Conservation (phyloP, 2,113 vertebrate species). For the Carassius auratus region DNA sequence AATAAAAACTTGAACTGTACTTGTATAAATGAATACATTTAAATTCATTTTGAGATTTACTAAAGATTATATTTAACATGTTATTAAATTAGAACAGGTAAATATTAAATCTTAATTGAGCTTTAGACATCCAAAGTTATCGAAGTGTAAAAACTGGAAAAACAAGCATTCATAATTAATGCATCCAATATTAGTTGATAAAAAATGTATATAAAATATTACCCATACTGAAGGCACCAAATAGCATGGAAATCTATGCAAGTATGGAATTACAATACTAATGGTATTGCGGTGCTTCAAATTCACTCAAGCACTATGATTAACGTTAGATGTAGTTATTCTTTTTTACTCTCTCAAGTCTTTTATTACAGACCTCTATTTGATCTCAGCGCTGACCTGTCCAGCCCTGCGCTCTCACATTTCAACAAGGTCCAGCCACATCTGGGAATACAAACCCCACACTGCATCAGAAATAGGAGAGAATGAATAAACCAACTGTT, state of each 20-base stretch:
- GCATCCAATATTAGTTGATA: too few species aligned
- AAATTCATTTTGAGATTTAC: too few species aligned
- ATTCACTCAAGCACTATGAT: background rate
- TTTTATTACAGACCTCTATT: conserved; percentile 38
- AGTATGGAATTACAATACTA: background rate
- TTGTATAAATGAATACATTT: too few species aligned
- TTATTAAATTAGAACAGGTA: too few species aligned
- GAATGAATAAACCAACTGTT: conserved; percentile 49
- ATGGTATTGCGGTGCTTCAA: background rate
- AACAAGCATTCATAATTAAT: too few species aligned
- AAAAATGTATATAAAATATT: background rate
- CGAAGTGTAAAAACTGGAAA: too few species aligned
- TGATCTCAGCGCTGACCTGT: conserved; percentile 18
- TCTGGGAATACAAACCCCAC: conserved; percentile 49
- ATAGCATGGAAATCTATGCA: background rate
- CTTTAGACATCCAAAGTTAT: too few species aligned
- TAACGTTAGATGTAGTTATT: background rate
- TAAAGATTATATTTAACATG: too few species aligned
- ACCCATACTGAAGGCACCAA: background rate
- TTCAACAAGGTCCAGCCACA: conserved; percentile 21
- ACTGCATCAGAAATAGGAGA: conserved; percentile 42
- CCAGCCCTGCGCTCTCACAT: conserved; percentile 28
- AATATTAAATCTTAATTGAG: too few species aligned
- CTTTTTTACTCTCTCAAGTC: conserved; percentile 12
- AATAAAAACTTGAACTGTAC: too few species aligned